These are phyloP conservation scores for Valencia hispanica DNA, from an alignment of 2,797 vertebrate genomes.

Conservation along the genomic window DNA sequence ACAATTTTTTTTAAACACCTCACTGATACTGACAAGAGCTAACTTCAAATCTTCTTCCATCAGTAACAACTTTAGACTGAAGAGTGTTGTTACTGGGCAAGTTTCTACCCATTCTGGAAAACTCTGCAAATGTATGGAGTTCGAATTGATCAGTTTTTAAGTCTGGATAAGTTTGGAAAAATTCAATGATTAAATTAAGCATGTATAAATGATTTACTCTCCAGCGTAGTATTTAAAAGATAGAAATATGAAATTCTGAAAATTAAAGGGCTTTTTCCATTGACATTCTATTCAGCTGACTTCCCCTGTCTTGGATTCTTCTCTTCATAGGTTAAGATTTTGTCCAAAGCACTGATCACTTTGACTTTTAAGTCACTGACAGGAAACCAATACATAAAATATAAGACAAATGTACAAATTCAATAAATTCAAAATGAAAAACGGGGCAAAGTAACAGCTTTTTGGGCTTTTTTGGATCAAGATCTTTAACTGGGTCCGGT, in stretches of 20 bases:
- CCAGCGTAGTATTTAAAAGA: background rate
- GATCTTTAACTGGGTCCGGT: background rate
- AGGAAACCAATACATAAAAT: background rate
- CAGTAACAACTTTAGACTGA: background rate
- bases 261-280: background rate
- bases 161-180: background rate
- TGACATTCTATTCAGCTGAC: background rate
- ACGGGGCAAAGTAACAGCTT: background rate
- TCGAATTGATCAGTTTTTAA: background rate
- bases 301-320: background rate
- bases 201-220: background rate
- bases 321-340: background rate
- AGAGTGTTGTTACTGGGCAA: background rate
- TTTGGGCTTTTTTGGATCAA: background rate
- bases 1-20: too few relatives aligned
- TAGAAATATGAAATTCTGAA: background rate
- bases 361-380: background rate
- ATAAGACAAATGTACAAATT: background rate
- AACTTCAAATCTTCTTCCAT: background rate
- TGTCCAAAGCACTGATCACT: background rate
- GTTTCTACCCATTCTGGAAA: background rate
- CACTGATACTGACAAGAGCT: too few relatives aligned
- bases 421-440: background rate
- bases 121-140: background rate
- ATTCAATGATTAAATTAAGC: background rate